phyloP scores from a whole-genome alignment of 2,113 vertebrate genomes.

The Saiga tatarica region DNA sequence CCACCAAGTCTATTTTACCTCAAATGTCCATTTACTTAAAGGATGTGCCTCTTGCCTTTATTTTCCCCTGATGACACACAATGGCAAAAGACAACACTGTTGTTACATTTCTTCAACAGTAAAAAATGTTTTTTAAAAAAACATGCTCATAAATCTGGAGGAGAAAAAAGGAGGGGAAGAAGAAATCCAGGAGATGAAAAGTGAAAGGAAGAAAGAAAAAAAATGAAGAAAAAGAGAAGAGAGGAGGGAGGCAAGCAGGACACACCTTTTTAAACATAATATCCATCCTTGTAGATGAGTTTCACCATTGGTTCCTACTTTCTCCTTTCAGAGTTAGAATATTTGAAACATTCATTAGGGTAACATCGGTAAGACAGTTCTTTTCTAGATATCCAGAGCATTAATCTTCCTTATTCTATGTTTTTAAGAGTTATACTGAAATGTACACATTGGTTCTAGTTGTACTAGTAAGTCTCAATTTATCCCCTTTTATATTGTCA shows the following conservation, averaged over 20 bases:
- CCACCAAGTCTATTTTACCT: not conserved
- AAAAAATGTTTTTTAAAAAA: not conserved
- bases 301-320: not conserved
- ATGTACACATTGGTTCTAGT: not conserved
- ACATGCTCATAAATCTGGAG: not conserved
- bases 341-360: not conserved
- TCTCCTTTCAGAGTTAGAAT: not conserved
- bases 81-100: not conserved
- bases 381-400: not conserved
- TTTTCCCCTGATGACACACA: not conserved
- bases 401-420: conserved; percentile 22
- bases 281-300: not conserved
- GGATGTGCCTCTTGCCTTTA: not conserved
- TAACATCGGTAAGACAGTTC: not conserved
- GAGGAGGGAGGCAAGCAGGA: not conserved
- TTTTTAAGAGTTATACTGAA: conserved; percentile 7
- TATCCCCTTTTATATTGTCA: conserved; percentile 40
- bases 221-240: not conserved
- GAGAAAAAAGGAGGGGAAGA: not conserved
- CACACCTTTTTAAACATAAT: not conserved
- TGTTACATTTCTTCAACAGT: not conserved
- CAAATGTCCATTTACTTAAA: conserved; percentile 9
- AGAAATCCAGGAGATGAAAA: not conserved
- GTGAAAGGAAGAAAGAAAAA: not conserved
- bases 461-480: not conserved